phyloP scores from a whole-genome alignment of 2,888 invertebrate species.

The Synanthedon andrenaeformis region DNA sequence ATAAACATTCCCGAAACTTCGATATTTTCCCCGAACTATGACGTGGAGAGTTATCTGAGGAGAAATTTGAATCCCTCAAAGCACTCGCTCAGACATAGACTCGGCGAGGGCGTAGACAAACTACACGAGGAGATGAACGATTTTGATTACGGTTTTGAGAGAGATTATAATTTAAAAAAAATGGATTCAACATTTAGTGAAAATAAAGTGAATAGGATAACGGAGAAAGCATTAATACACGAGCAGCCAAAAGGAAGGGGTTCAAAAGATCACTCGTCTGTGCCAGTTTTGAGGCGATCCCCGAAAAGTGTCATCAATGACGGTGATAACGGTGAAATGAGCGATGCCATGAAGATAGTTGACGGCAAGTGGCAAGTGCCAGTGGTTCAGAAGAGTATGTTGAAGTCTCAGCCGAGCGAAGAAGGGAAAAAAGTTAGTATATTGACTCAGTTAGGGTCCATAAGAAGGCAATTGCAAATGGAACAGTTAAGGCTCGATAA shows the following conservation, averaged over 20 bases:
- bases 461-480: slow-evolving; percentile 74
- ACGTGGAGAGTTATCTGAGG: slow-evolving; percentile 51
- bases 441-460: slow-evolving; percentile 76
- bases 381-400: slow-evolving; percentile 73
- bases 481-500: slow-evolving; percentile 74
- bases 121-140: background rate
- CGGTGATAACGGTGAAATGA: slow-evolving; percentile 18
- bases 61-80: slow-evolving; percentile 46
- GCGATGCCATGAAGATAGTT: slow-evolving; percentile 49
- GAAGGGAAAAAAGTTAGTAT: slow-evolving; percentile 68
- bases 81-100: slow-evolving; percentile 9
- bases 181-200: slow-evolving; percentile 1
- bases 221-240: slow-evolving; percentile 30
- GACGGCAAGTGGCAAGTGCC: slow-evolving; percentile 71
- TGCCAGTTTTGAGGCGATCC: slow-evolving; percentile 73
- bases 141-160: slow-evolving; percentile 4
- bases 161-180: slow-evolving; percentile 1
- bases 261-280: slow-evolving; percentile 59
- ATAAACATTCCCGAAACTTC: slow-evolving; percentile 60
- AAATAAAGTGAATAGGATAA: slow-evolving; percentile 7
- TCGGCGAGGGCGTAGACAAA: background rate
- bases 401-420: slow-evolving; percentile 53
- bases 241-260: slow-evolving; percentile 15
- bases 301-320: slow-evolving; percentile 17
- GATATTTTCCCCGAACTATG: slow-evolving; percentile 48